A percentile compares a stretch with the other conserved stretches of the same genome.
phyloP scores from a whole-genome alignment of 2,113 vertebrate genomes.

The Axis porcinus region DNA sequence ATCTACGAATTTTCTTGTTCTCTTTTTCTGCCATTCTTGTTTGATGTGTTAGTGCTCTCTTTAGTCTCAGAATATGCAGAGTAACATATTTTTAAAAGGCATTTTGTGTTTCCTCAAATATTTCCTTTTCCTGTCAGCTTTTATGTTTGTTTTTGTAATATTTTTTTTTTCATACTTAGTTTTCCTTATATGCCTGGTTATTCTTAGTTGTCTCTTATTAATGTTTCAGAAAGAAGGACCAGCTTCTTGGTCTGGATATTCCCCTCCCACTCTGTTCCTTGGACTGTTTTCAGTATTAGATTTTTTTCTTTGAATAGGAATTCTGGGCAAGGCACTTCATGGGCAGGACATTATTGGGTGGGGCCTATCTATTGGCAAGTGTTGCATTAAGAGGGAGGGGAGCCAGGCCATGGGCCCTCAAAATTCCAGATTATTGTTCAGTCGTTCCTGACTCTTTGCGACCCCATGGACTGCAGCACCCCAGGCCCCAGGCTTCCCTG shows the following conservation, averaged over 20 bases:
- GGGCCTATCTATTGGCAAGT: neutral
- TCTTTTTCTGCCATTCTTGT: neutral
- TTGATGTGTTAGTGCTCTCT: neutral
- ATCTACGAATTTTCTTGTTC: neutral
- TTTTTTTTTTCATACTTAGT: neutral
- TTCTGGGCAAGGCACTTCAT: neutral
- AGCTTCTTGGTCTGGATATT: neutral
- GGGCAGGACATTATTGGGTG: neutral
- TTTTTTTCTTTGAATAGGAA: neutral
- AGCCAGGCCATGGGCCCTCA: neutral
- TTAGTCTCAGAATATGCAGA: neutral
- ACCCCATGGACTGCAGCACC: neutral
- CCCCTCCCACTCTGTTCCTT: neutral
- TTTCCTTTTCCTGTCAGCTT: neutral
- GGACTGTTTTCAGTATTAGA: neutral
- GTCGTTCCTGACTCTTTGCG: fast-evolving
- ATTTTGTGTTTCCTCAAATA: neutral
- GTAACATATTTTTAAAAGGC: neutral
- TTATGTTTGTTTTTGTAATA: neutral
- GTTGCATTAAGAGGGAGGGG: neutral
- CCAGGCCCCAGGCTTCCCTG: neutral
- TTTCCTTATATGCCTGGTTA: neutral
- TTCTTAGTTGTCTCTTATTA: neutral
- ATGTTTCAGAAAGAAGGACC: neutral
- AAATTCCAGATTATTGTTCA: neutral